These are phyloP conservation scores for Mamestra brassicae DNA, from an alignment of 2,888 invertebrate genomes.

Conservation along the genomic window DNA sequence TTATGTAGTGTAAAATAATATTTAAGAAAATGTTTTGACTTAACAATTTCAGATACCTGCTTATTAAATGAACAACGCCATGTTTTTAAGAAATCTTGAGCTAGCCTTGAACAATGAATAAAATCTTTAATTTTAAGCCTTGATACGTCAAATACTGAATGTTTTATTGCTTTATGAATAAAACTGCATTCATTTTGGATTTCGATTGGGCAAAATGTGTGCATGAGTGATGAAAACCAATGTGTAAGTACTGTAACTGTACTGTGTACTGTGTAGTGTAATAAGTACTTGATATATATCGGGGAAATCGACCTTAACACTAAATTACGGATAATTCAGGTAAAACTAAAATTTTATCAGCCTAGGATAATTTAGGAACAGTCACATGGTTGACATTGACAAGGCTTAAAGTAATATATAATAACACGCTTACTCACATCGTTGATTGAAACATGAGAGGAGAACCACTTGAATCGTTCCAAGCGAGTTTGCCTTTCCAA, in stretches of 20 bases:
- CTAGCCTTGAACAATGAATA: background rate
- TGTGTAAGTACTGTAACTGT: no score
- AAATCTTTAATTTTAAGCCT: no score
- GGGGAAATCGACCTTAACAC: no score
- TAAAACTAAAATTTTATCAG: no score
- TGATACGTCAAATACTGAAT: background rate
- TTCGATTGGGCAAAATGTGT: background rate
- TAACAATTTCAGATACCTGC: background rate
- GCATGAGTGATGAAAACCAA: background rate
- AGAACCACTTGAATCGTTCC: conserved; percentile 12
- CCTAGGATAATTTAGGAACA: no score
- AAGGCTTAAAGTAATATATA: background rate
- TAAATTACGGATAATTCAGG: no score
- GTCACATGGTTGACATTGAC: background rate
- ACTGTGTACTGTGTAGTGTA: no score
- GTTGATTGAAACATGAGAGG: conserved; percentile 20
- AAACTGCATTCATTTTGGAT: background rate
- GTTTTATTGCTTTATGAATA: background rate
- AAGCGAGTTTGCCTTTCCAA: conserved; percentile 19
- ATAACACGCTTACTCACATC: background rate
- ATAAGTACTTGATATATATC: conserved; percentile 5
- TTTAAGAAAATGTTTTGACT: background rate
- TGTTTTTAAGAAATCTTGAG: background rate
- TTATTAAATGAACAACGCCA: background rate
- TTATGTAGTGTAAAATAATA: background rate